These are phyloP conservation scores for Halichoerus grypus DNA, from an alignment of 2,113 vertebrate genomes.

Conservation along the genomic window DNA sequence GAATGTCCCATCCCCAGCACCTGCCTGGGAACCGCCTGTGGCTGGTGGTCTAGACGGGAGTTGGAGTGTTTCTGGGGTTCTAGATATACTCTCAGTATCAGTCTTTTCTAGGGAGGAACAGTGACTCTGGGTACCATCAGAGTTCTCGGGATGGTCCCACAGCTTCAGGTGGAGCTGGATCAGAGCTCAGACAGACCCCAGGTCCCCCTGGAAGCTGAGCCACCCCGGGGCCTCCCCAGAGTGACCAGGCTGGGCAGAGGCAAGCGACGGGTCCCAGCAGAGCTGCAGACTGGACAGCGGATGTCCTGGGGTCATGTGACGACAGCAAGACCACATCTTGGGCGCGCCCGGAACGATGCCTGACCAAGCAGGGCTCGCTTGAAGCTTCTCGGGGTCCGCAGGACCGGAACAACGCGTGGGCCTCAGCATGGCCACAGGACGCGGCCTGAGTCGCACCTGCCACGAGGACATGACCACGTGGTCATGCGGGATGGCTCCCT, in stretches of 20 bases:
- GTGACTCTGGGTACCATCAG: background rate
- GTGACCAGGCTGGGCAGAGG: background rate
- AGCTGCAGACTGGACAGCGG: background rate
- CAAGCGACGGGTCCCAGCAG: background rate
- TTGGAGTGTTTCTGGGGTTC: background rate
- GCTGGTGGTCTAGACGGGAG: no score
- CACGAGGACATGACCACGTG: background rate
- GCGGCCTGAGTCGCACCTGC: no score
- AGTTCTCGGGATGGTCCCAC: background rate
- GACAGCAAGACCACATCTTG: background rate
- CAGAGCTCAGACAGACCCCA: background rate
- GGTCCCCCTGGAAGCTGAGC: background rate
- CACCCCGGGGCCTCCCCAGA: background rate
- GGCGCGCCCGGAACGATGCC: background rate
- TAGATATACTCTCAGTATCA: background rate
- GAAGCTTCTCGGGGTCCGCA: background rate
- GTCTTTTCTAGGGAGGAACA: background rate
- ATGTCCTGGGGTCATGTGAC: background rate
- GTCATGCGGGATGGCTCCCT: background rate
- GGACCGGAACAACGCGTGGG: fast-evolving
- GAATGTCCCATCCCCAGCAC: fast-evolving
- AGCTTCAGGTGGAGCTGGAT: background rate
- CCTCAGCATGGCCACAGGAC: background rate
- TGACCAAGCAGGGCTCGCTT: background rate
- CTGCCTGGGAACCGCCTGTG: background rate